phyloP scores from a whole-genome alignment of 2,113 vertebrate genomes.

The Piaya cayana region DNA sequence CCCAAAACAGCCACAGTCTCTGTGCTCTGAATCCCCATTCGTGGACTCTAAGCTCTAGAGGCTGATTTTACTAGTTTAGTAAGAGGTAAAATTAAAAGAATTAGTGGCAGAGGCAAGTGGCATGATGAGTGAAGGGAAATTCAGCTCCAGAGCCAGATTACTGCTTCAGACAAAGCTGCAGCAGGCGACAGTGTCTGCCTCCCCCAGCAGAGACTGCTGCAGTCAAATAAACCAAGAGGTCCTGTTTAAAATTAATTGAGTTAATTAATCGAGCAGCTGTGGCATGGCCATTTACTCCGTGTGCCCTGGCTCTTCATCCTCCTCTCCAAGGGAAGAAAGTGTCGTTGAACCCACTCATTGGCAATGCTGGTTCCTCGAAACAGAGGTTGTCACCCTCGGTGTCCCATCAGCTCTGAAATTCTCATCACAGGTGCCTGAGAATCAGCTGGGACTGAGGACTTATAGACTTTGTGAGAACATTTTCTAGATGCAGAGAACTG shows the following conservation, averaged over 20 bases:
- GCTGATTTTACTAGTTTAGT: not conserved
- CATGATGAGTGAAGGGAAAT: not conserved
- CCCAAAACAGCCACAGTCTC: fast-evolving
- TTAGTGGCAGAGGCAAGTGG: not conserved
- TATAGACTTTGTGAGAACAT: not conserved
- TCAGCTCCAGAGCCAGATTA: not conserved
- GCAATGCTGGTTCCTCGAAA: not conserved
- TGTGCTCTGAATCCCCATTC: not conserved
- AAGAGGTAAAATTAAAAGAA: not conserved
- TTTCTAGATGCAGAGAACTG: not conserved
- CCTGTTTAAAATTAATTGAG: slow-evolving; percentile 32
- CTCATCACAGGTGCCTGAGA: not conserved
- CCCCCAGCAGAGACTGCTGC: not conserved
- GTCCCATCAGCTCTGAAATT: fast-evolving
- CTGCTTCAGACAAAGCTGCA: not conserved
- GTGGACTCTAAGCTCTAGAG: not conserved
- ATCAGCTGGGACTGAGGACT: not conserved
- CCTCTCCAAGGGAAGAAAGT: not conserved
- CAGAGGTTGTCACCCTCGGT: not conserved
- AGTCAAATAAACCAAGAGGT: not conserved
- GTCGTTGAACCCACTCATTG: not conserved
- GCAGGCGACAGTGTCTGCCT: fast-evolving
- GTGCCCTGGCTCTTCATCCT: not conserved
- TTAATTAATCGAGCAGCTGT: slow-evolving; percentile 27
- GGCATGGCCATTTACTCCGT: not conserved